Evolutionary conservation across 2,888 invertebrate genomes (phyloP).

Genomic region (Caenorhabditis japonica): DNA sequence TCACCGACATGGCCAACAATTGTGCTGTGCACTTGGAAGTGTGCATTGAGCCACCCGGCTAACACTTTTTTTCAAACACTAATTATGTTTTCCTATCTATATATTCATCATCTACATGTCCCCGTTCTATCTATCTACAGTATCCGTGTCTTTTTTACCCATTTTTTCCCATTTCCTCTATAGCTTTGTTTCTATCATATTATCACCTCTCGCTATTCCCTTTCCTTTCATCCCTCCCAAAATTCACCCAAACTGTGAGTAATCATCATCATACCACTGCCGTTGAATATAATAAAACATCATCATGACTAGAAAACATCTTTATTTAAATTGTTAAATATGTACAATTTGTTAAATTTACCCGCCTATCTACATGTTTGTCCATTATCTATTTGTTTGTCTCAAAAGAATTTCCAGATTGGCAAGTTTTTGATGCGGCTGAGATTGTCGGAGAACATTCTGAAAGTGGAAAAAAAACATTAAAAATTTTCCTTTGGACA

Average conservation of each 20-base stretch:
- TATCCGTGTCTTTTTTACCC: neutral
- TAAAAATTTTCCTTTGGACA: neutral
- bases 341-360: too few species aligned
- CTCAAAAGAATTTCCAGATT: slow-evolving; percentile 11
- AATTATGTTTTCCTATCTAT: neutral
- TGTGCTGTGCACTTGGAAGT: slow-evolving; percentile 31
- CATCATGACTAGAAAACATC: slow-evolving; percentile 13
- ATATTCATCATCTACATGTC: slow-evolving; percentile 2
- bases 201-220: neutral
- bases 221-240: neutral
- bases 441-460: slow-evolving; percentile 12
- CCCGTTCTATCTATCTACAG: too few species aligned
- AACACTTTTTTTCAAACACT: neutral
- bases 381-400: neutral
- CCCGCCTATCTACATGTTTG: neutral
- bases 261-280: slow-evolving; percentile 22
- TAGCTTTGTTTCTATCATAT: slow-evolving; percentile 21
- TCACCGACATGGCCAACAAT: slow-evolving; percentile 19
- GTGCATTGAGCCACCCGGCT: slow-evolving; percentile 28
- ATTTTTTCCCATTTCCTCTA: neutral
- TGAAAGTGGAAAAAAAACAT: too few species aligned
- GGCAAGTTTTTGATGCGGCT: slow-evolving; percentile 3
- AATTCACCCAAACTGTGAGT: slow-evolving; percentile 21
- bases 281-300: slow-evolving; percentile 44
- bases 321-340: slow-evolving; percentile 10